Base-by-base conservation (phyloP, 2,113 vertebrate genomes). In the Tachycineta bicolor region DNA sequence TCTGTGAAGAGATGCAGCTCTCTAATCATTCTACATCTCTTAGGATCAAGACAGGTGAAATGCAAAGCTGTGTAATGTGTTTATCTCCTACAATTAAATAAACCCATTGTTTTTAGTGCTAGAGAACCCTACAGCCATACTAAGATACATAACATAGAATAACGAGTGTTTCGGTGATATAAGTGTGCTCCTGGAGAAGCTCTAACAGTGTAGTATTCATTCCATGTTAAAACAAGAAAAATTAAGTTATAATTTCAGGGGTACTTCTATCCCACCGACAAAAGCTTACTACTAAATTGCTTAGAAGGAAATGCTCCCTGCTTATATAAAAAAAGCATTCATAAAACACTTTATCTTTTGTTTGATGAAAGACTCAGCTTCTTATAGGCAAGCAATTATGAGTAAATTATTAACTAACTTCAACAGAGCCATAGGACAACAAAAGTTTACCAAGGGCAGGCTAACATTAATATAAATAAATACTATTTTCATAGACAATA, bases 341-440 rank as follows among this genome's bases (percentile, higher is more conserved):
- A 59, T 70, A 74, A 90, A 93, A 63, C 49, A 53, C 1, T 95
- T 88, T 10, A 14, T 56, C 23, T 68, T 80, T 50, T 93, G 68
- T 89, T 90, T 94, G 60, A 1, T 4, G 64, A 93, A 93, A 77
- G 43, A 74, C 67, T 90, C 43, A 67, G 33, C 76, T 89, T 22
- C 79, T 63, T 77, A 67, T 63, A 81, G 76, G 28, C 33, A 52
- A 59, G 52, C 78, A 68, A 64, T 52, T 83, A 6, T 22, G 62
- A 82, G 77, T 69, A 81, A 92, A 96, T 96, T 75, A 93, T 96
- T 95, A 94, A 91, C 94, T 77, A 83, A 93, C 34, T 77, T 43
- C 47, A 39, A 43, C 26, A 77, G 26, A 73, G 43, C 55, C 78
- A 56, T 67, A 88, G 67, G 56, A 50, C 55, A 55, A 74, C 58